phyloP scores from a whole-genome alignment of 2,113 vertebrate genomes.

The Struthio camelus region DNA sequence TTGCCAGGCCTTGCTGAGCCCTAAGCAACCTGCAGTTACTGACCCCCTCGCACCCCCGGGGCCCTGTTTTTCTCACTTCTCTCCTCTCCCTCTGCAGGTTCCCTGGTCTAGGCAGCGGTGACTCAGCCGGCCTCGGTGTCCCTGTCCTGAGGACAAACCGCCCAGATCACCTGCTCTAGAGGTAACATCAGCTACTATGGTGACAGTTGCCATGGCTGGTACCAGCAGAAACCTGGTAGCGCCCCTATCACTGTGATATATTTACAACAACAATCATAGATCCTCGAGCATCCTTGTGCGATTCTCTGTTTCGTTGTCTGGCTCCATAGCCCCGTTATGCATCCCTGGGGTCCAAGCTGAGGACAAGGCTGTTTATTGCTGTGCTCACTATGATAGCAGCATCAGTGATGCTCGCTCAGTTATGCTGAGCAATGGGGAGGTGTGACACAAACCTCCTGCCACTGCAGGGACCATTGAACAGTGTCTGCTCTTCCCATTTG shows the following conservation, averaged over 20 bases:
- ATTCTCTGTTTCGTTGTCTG: accelerated
- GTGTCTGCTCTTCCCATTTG: neutral
- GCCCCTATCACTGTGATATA: neutral
- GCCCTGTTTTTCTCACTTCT: neutral
- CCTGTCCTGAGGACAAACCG: accelerated
- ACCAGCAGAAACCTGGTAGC: neutral
- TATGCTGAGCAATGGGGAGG: neutral
- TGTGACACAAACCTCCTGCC: neutral
- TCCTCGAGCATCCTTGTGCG: neutral
- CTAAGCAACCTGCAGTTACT: neutral
- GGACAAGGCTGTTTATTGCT: neutral
- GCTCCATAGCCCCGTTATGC: neutral
- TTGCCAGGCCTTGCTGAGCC: no score
- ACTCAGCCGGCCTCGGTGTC: neutral
- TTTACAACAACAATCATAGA: accelerated
- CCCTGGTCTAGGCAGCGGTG: neutral
- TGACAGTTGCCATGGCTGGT: neutral
- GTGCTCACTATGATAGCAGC: accelerated
- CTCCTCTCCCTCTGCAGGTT: neutral
- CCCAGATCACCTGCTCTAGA: neutral
- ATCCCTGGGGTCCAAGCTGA: neutral
- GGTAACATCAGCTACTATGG: neutral
- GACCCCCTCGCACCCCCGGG: no score
- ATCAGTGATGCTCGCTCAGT: neutral
- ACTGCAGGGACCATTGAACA: neutral